Base-by-base conservation (phyloP, 2,113 vertebrate species). In the Poeciliopsis retropinna region DNA sequence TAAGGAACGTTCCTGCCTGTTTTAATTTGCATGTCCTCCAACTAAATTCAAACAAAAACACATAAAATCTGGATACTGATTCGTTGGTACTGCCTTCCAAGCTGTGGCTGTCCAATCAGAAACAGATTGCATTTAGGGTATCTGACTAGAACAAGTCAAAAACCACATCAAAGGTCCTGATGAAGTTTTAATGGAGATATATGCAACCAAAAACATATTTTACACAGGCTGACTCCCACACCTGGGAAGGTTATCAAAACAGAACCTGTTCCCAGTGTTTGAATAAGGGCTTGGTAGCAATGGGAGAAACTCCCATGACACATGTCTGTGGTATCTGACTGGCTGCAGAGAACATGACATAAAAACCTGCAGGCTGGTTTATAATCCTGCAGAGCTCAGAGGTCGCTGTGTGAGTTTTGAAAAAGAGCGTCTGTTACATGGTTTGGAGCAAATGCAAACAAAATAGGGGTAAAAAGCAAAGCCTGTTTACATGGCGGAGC, bases 141-240 rank as follows among this genome's bases (percentile, higher is more conserved):
- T 57, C 51, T 57, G 51, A 57, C 22, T n/a, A 57, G 51, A 25
- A 6, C 51, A n/a, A 57, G 22, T 10, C 51, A n/a, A 57, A n/a
- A 57, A n/a, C 51, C 51, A 25, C 51, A 9, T 57, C 51, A 57
- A n/a, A 57, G 51, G 22, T 54, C 5, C 22, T 25, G 8, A 17
- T 47, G 44, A 47, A 17, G 15, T 29, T 6, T 47, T 47, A 25
- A 30, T 31, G 29, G 0, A 30, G 70, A 39, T 34, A 29, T 61
- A 41, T 47, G 31, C 0, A 28, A 29, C 37, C 1, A 47, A 62
- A 19, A 41, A 0, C 0, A 1, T 37, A 47, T 63, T n/a, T 73
- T 29, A 0, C 22, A 2, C 17, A 27, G n/a, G 6, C 17, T 37
- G 39, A 32, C 11, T 25, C 29, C 60, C 27, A 61, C 41, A 75